Percentiles rank a stretch among this genome's conserved stretches.
phyloP scores from a whole-genome alignment of 1,140 invertebrate species.

The Cyclargus thomasi region DNA sequence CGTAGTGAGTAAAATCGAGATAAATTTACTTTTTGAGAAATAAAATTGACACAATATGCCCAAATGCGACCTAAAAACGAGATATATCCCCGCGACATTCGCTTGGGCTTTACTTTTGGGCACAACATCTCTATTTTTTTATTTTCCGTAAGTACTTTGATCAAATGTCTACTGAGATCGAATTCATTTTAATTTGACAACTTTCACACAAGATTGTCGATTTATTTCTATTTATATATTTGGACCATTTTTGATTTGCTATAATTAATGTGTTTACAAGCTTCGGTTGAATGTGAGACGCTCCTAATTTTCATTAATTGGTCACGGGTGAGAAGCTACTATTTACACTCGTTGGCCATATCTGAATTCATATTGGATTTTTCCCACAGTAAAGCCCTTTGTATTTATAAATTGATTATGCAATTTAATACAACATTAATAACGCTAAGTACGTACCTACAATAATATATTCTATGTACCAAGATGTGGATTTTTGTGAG shows the following conservation, averaged over 20 bases:
- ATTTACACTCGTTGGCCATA: conserved; percentile 29
- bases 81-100: conserved; percentile 96
- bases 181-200: conserved; percentile 69
- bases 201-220: conserved; percentile 66
- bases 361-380: conserved; percentile 18
- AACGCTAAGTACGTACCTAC: background rate
- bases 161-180: conserved; percentile 52
- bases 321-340: conserved; percentile 23
- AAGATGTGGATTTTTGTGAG: too few relatives aligned
- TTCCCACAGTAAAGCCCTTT: conserved; percentile 18
- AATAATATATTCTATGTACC: too few relatives aligned
- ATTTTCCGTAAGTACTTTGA: conserved; percentile 91
- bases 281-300: background rate
- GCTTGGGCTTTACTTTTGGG: conserved; percentile 95
- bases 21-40: conserved; percentile 74
- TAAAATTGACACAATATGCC: conserved; percentile 84
- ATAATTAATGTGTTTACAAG: conserved; percentile 29
- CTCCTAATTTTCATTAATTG: conserved; percentile 21
- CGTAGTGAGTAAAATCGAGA: conserved; percentile 76
- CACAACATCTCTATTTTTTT: conserved; percentile 95
- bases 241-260: conserved; percentile 44
- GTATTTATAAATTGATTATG: conserved; percentile 18
- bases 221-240: conserved; percentile 66
- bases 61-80: conserved; percentile 94
- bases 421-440: conserved; percentile 11